Conservation (phyloP, 2,113 vertebrate species). For the Arothron firmamentum region DNA sequence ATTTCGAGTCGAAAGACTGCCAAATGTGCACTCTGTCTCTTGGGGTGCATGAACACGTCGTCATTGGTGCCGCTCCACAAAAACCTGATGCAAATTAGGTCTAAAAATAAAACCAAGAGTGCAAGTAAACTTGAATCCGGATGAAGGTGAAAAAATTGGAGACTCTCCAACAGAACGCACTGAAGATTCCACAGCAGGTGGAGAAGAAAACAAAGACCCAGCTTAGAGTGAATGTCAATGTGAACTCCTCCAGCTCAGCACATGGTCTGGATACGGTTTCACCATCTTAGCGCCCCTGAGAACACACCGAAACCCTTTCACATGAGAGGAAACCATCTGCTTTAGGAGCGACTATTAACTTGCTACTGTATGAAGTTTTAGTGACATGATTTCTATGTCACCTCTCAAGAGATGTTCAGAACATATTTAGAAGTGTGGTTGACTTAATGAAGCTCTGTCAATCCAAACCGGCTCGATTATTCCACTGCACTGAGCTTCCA, state of each 20-base stretch:
- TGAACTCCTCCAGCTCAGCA: neutral
- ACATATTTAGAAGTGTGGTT: slow-evolving; percentile 51
- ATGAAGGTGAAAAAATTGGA: neutral
- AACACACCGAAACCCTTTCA: slow-evolving; percentile 23
- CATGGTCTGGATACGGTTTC: slow-evolving; percentile 14
- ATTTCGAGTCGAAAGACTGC: neutral
- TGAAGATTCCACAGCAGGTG: too few relatives aligned
- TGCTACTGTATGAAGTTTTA: slow-evolving; percentile 24
- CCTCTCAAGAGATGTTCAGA: slow-evolving; percentile 37
- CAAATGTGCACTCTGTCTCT: neutral
- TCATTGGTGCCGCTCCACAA: neutral
- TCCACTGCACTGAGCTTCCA: slow-evolving; percentile 20
- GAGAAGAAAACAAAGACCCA: too few relatives aligned
- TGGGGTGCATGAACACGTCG: neutral
- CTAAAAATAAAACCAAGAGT: neutral
- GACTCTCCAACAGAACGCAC: neutral
- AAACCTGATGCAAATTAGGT: neutral
- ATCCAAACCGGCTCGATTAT: slow-evolving; percentile 20
- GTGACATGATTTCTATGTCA: slow-evolving; percentile 29
- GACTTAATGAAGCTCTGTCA: slow-evolving; percentile 33
- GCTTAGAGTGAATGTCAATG: too few relatives aligned
- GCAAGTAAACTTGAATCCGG: neutral
- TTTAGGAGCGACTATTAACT: slow-evolving; percentile 32
- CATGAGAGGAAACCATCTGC: slow-evolving; percentile 10
- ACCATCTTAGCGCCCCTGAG: slow-evolving; percentile 7